Conservation (phyloP, 1,140 invertebrate species). For the Schlechtendalia chinensis region DNA sequence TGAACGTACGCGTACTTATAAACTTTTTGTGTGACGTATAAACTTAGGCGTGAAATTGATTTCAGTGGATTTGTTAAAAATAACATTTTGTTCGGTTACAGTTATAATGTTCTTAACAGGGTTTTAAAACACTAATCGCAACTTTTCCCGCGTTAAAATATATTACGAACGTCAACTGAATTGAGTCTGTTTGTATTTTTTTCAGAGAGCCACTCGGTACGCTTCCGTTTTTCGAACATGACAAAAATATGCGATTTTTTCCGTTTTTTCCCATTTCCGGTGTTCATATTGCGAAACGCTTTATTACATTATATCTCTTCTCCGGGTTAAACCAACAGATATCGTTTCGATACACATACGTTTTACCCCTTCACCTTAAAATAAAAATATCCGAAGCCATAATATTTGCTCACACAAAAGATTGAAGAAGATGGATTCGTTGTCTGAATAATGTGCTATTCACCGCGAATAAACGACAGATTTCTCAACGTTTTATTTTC, state of each 20-base stretch:
- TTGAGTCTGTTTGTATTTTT: slow-evolving; percentile 9
- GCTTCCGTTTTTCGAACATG: neutral
- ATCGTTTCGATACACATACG: neutral
- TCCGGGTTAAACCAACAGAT: neutral
- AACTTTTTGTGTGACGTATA: too few species aligned
- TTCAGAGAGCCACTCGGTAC: neutral
- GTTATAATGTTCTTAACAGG: neutral
- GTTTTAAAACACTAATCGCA: neutral
- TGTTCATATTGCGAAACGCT: slow-evolving; percentile 10
- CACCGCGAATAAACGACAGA: slow-evolving; percentile 4
- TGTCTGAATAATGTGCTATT: neutral
- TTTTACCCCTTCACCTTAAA: neutral
- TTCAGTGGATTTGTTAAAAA: too few species aligned
- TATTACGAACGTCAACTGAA: slow-evolving; percentile 3
- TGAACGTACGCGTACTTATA: too few species aligned
- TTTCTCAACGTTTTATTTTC: neutral
- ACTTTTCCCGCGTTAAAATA: neutral
- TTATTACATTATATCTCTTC: neutral
- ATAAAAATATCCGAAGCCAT: neutral
- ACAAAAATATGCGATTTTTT: slow-evolving; percentile 19
- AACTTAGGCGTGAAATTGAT: too few species aligned
- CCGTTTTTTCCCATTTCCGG: slow-evolving; percentile 23
- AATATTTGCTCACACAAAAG: neutral
- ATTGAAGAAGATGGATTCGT: slow-evolving; percentile 29
- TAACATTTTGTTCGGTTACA: neutral